Base-by-base conservation (phyloP, 2,888 invertebrate genomes). In the Embidobia sp. region DNA sequence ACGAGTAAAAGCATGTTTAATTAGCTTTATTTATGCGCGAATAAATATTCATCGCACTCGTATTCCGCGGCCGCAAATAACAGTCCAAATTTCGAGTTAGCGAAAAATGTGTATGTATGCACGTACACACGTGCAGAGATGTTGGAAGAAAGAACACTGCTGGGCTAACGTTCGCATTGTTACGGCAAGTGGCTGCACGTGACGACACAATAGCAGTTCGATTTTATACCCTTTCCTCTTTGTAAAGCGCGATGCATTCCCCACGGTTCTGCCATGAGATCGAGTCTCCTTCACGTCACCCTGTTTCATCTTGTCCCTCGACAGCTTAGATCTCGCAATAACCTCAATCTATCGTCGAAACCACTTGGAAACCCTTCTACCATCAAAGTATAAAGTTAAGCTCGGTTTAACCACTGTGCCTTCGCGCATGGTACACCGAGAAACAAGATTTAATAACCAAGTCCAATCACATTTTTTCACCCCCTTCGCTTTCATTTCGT, bases 161-260 rank as follows among this genome's bases (percentile, higher is more conserved):
- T 79, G 61, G 78, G 79, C 83, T 83, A 82, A 85, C 83, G 80
- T 80, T 81, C 78, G 76, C 76, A 82, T 83, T 80, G 78, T 81
- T 69, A 78, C 74, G 80, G 83, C 82, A 84, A 88, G 88, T 88
- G 87, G 85, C 78, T 82, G 88, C 86, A 84, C 87, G 88, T 87
- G 88, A 88, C 86, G 81, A 77, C 81, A 88, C 87, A 88, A 88
- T 88, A 83, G 87, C 83, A 83, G 80, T 83, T 85, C 84, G 80
- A 84, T 81, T 86, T 85, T 79, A 81, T 80, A 83, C 84, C 82
- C 81, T 84, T 83, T 77, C 76, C 73, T 59, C 67, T 78, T 59
- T 64, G 33, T 64, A 37, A 29, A 57, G 63, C 72, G 53, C 51
- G 66, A 55, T 72, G 57, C 70, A 70, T 57, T 70, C 76, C 66